Base-by-base conservation (phyloP, 1,140 invertebrate genomes). In the Bombus superbus region DNA sequence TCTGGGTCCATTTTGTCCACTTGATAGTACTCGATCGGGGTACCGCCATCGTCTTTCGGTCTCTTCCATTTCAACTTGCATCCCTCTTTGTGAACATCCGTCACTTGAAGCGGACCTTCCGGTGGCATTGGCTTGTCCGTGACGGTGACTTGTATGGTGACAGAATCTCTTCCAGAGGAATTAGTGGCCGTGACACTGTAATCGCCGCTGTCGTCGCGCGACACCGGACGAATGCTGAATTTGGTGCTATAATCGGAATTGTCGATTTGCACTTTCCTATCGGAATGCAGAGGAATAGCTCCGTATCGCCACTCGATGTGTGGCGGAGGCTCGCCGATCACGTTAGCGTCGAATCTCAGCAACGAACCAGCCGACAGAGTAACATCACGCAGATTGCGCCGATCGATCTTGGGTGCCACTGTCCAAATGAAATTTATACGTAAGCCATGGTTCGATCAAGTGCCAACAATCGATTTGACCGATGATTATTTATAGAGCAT, bases 381-480 rank as follows among this genome's bases (percentile, higher is more conserved):
- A 53, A 99, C 96, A 92, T 99, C 98, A 66, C 97, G 96, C 18
- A 99, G 95, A 92, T 98, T 98, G 81, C 98, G 97, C 73, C 98
- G 96, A 94, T 99, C 98, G 95, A 99, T 99, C 95, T 98, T 98
- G 53, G 99, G 99, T 82, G 98, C 97, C 94, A 99, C 97, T 97
- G 93, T 89, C 94, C 94, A 28, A 74, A 77, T n/a, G 3, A 77
- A n/a, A 81, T 81, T 81, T 81, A 85, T 85, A 81, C 0, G 62
- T 66, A 28, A 62, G 25, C 8, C 13, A 75, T 59, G 25, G 38
- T 25, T 47, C n/a, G 53, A 71, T 66, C 59, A 83, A 18, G 64
- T 89, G 80, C 88, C 84, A 83, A 89, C 72, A 68, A n/a, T 53
- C n/a, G 4, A 71, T 80, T 86, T 25, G 13, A 32, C 74, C 6